Conservation (phyloP, 2,888 invertebrate species). For the Cynaeus angustus region DNA sequence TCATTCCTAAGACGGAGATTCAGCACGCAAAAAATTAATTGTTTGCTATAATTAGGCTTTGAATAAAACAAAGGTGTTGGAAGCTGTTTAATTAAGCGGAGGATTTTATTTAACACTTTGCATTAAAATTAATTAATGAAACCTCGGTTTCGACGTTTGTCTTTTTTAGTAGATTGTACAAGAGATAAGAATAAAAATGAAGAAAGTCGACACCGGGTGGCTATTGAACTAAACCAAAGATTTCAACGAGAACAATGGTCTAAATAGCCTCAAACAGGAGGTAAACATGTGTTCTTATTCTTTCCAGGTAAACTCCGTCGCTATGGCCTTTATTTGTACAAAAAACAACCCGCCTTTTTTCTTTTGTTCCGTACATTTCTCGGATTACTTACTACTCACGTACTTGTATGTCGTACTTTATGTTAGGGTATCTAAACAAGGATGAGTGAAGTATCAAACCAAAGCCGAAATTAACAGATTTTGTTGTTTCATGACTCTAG, state of each 20-base stretch:
- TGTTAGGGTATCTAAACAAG: background rate
- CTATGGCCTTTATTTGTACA: constrained; percentile 40
- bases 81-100: constrained; percentile 37
- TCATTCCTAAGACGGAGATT: constrained; percentile 32
- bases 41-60: constrained; percentile 39
- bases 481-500: too few species aligned
- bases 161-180: constrained; percentile 17
- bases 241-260: constrained; percentile 24
- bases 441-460: too few species aligned
- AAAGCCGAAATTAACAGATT: too few species aligned
- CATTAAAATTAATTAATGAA: constrained; percentile 37
- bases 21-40: constrained; percentile 39
- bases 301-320: constrained; percentile 42
- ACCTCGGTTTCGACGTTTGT: constrained; percentile 28
- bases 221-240: constrained; percentile 30
- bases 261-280: constrained; percentile 24
- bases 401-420: background rate
- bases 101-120: constrained; percentile 31
- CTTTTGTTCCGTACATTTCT: constrained; percentile 41
- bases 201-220: constrained; percentile 23
- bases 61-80: constrained; percentile 42
- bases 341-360: constrained; percentile 34
- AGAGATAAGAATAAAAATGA: constrained; percentile 17
- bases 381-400: constrained; percentile 32
- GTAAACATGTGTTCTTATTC: constrained; percentile 40